phyloP scores from a whole-genome alignment of 2,113 vertebrate species.

The Syngnathus scovelli region DNA sequence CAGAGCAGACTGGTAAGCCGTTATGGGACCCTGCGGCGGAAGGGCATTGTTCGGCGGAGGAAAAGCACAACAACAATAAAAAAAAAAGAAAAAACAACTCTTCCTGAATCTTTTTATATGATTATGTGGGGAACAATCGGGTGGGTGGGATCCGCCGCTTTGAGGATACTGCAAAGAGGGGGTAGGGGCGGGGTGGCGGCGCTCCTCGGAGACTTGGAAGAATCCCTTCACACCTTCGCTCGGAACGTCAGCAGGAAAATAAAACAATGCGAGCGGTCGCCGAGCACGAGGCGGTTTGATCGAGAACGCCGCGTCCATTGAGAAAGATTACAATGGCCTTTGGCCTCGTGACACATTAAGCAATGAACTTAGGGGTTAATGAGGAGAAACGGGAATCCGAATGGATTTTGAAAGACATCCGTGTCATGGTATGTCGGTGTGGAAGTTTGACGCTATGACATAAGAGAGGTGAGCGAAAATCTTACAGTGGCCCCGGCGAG shows the following conservation, averaged over 20 bases:
- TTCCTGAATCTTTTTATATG: conserved; percentile 85
- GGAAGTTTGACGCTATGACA: conserved; percentile 1
- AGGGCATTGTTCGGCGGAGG: conserved; percentile 83
- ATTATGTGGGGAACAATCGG: conserved; percentile 72
- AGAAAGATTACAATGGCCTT: conserved; percentile 72
- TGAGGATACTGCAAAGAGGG: conserved; percentile 69
- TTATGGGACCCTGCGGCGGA: conserved; percentile 76
- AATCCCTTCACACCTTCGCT: conserved; percentile 74
- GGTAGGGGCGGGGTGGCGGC: not conserved
- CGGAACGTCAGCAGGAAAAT: conserved; percentile 69
- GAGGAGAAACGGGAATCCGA: conserved; percentile 59
- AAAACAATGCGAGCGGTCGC: conserved; percentile 67
- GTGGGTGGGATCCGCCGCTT: conserved; percentile 65
- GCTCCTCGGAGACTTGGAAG: conserved; percentile 68
- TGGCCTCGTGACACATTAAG: conserved; percentile 64
- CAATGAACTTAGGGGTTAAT: conserved; percentile 69
- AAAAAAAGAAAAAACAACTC: conserved; percentile 69
- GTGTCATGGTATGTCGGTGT: not conserved
- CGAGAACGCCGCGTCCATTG: conserved; percentile 66
- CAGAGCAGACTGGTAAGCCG: conserved; percentile 64
- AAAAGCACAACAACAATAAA: conserved; percentile 70
- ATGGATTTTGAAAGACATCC: conserved; percentile 39
- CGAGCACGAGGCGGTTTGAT: conserved; percentile 67
- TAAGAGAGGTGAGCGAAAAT: not conserved
- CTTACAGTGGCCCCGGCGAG: conserved; percentile 16